Percentiles rank a stretch among this genome's conserved stretches.
Evolutionary conservation across 2,888 invertebrate genomes (phyloP).

Genomic region (Timandra comae): DNA sequence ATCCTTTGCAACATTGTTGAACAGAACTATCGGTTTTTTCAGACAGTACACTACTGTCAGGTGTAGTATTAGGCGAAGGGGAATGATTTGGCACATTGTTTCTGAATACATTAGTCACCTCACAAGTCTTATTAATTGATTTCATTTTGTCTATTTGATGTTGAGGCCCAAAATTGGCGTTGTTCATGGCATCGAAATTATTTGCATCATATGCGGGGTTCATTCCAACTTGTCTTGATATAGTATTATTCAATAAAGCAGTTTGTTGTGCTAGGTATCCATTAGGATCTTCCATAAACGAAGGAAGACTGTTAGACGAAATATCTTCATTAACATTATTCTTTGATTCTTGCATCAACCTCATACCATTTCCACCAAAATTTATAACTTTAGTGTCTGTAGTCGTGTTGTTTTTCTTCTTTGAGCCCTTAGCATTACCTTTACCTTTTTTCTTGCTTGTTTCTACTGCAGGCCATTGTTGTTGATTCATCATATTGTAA

Average conservation of each 20-base stretch:
- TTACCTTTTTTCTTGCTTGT: slow-evolving; percentile 75
- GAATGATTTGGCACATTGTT: slow-evolving; percentile 54
- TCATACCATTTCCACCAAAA: slow-evolving; percentile 52
- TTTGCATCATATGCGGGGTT: slow-evolving; percentile 48
- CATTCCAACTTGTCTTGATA: slow-evolving; percentile 80
- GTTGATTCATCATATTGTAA: slow-evolving; percentile 66
- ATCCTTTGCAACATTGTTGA: slow-evolving; percentile 73
- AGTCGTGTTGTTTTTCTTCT: slow-evolving; percentile 58
- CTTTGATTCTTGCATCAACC: slow-evolving; percentile 53
- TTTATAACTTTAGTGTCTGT: slow-evolving; percentile 46
- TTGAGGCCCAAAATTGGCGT: slow-evolving; percentile 29
- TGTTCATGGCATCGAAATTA: slow-evolving; percentile 44
- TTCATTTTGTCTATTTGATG: slow-evolving; percentile 49
- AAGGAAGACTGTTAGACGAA: slow-evolving; percentile 79
- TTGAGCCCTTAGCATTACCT: slow-evolving; percentile 62
- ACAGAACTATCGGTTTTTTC: slow-evolving; percentile 51
- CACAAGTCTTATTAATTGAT: slow-evolving; percentile 36
- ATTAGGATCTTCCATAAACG: slow-evolving; percentile 94
- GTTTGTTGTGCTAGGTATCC: slow-evolving; percentile 95
- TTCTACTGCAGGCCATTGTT: slow-evolving; percentile 64
- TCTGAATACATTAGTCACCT: slow-evolving; percentile 42
- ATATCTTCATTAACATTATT: slow-evolving; percentile 61
- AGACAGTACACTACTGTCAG: slow-evolving; percentile 64
- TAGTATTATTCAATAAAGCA: slow-evolving; percentile 88
- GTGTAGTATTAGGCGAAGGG: slow-evolving; percentile 61